These are phyloP conservation scores for Miltochrista miniata DNA, from an alignment of 2,888 invertebrate genomes.

Conservation along the genomic window DNA sequence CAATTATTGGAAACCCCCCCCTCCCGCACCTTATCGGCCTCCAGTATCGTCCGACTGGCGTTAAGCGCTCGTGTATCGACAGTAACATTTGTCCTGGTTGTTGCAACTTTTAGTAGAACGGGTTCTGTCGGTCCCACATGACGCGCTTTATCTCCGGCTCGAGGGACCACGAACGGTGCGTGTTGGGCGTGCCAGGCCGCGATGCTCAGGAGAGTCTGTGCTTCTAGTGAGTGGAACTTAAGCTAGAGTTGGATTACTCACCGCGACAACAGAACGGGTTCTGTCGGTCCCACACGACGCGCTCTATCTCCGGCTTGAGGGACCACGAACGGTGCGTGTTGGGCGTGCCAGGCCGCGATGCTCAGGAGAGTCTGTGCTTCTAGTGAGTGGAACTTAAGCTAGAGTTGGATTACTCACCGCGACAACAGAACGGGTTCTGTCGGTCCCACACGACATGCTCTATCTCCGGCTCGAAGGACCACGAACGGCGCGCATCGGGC, in stretches of 20 bases:
- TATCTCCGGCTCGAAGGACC: constrained; percentile 91
- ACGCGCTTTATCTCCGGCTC: constrained; percentile 94
- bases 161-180: constrained; percentile 88
- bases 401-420: too few species aligned
- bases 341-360: constrained; percentile 90
- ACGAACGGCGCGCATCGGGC: constrained; percentile 84
- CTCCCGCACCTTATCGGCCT: too few species aligned
- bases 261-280: constrained; percentile 91
- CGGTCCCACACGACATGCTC: constrained; percentile 95
- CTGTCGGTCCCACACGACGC: constrained; percentile 92
- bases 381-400: constrained; percentile 93
- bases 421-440: constrained; percentile 89
- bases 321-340: constrained; percentile 87
- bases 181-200: constrained; percentile 89
- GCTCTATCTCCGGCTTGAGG: constrained; percentile 92
- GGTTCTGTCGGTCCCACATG: constrained; percentile 91
- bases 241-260: too few species aligned
- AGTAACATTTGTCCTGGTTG: too few species aligned
- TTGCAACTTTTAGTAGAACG: too few species aligned
- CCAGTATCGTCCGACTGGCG: too few species aligned
- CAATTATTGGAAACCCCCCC: too few species aligned
- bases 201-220: constrained; percentile 90
- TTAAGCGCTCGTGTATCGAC: too few species aligned
- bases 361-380: constrained; percentile 92
- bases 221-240: constrained; percentile 93